Conservation (phyloP, 2,797 vertebrate species). For the Hypotaenidia philippensis region DNA sequence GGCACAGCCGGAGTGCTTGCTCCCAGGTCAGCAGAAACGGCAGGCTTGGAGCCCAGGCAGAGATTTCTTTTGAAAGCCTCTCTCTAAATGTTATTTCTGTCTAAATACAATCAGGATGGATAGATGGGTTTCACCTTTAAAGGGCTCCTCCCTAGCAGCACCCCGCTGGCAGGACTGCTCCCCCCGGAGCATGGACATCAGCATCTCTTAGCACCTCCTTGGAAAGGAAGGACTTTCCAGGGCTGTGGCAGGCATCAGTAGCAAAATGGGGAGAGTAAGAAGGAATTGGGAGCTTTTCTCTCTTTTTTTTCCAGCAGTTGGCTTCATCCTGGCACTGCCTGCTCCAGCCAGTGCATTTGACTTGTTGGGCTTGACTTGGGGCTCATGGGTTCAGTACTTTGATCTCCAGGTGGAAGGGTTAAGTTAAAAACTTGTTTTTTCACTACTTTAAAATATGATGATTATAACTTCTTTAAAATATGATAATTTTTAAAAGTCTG, state of each 20-base stretch:
- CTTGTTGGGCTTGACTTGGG: neutral
- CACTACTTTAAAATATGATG: neutral
- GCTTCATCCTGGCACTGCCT: neutral
- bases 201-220: neutral
- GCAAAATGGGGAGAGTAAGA: neutral
- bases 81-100: neutral
- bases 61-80: neutral
- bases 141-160: neutral
- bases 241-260: rapidly evolving
- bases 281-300: neutral
- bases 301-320: neutral
- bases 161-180: rapidly evolving
- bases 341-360: neutral
- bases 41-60: neutral
- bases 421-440: neutral
- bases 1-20: neutral
- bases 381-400: neutral
- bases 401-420: neutral
- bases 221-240: neutral
- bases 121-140: neutral
- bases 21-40: neutral
- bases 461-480: neutral
- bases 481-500: neutral
- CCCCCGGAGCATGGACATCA: rapidly evolving
- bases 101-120: neutral